These are phyloP conservation scores for Caenorhabditis briggsae DNA, from an alignment of 1,140 invertebrate species.

Conservation along the genomic window DNA sequence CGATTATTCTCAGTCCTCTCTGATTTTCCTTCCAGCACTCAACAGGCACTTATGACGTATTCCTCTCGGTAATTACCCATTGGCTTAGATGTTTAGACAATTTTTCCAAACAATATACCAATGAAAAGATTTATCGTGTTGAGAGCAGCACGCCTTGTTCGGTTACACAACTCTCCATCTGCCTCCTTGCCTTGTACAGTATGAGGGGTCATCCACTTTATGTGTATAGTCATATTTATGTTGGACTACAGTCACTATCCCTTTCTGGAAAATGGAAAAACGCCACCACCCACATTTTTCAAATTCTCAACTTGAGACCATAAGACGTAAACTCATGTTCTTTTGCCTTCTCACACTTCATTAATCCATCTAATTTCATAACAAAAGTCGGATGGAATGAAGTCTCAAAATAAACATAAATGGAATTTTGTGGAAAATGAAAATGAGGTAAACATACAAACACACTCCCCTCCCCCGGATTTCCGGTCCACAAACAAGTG, in stretches of 20 bases:
- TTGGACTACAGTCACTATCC: background rate
- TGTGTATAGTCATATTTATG: too few species aligned
- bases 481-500: slow-evolving; percentile 54
- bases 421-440: slow-evolving; percentile 4
- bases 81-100: slow-evolving; percentile 34
- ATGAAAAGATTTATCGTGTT: slow-evolving; percentile 38
- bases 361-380: slow-evolving; percentile 52
- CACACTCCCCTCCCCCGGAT: background rate
- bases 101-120: slow-evolving; percentile 1
- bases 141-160: slow-evolving; percentile 34
- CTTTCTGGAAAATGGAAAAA: background rate
- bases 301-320: slow-evolving; percentile 12
- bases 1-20: too few species aligned
- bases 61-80: background rate
- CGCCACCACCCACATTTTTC: background rate
- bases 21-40: background rate
- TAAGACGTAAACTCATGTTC: slow-evolving; percentile 34
- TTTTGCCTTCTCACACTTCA: slow-evolving; percentile 17
- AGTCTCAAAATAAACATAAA: slow-evolving; percentile 55
- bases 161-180: slow-evolving; percentile 45
- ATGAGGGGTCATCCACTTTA: slow-evolving; percentile 44
- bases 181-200: slow-evolving; percentile 8
- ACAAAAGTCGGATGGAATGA: slow-evolving; percentile 39
- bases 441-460: slow-evolving; percentile 55
- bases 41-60: background rate